Evolutionary conservation across 1,140 invertebrate genomes (phyloP).

Genomic region (Drosophila sp.): DNA sequence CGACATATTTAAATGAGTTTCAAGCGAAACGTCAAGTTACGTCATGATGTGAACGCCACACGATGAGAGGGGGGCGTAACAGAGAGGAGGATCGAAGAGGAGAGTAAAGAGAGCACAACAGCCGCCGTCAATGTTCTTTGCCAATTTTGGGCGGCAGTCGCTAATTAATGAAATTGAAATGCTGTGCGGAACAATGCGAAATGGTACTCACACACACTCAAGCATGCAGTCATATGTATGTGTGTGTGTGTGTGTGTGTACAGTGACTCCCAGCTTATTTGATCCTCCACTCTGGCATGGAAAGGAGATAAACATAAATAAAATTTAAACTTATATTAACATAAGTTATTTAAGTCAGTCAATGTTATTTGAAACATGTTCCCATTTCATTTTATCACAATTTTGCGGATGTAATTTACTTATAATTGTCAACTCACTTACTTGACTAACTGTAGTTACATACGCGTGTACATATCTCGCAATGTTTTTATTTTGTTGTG

Average conservation of each 20-base stretch:
- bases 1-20: constrained; percentile 59
- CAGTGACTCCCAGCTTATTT: too few species aligned
- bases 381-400: too few species aligned
- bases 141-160: constrained; percentile 45
- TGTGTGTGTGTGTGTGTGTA: constrained; percentile 1
- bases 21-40: constrained; percentile 56
- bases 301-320: too few species aligned
- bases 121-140: constrained; percentile 49
- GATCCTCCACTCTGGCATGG: too few species aligned
- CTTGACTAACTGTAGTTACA: too few species aligned
- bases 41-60: constrained; percentile 31
- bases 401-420: too few species aligned
- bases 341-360: too few species aligned
- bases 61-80: neutral
- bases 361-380: too few species aligned
- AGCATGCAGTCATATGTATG: neutral
- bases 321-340: too few species aligned
- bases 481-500: constrained; percentile 11
- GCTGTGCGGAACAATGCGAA: constrained; percentile 48
- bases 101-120: neutral
- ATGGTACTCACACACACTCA: constrained; percentile 32
- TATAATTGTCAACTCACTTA: too few species aligned
- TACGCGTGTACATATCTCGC: neutral
- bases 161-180: constrained; percentile 57
- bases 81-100: neutral